Base-by-base conservation (phyloP, 2,888 invertebrate species). In the Tachina fera region DNA sequence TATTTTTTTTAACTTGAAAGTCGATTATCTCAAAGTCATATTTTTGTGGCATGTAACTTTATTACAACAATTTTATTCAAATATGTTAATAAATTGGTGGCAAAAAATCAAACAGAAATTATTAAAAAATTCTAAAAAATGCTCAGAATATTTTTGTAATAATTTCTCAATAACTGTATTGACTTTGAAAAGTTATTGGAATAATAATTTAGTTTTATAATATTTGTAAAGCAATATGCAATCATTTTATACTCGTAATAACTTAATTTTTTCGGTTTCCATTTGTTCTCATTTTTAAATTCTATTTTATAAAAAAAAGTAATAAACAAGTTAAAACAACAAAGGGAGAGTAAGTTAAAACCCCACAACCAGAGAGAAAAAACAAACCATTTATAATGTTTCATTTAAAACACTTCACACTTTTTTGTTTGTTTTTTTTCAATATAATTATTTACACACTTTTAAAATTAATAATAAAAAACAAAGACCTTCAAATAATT, bases 401-500 rank as follows among this genome's bases (percentile, higher is more conserved):
- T 72, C n/a, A 45, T 47, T 58, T 45, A n/a, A 72, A 72, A 9
- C 47, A 60, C 49, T 49, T 72, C 11, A 43, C 16, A 16, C 16
- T 47, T 31, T 31, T 31, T 31, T 31, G 2, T 31, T 31, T 72
- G n/a, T 60, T 72, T 60, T 41, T 16, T 41, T 61, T n/a, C n/a
- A 61, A 41, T 11, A 19, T 43, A 61, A 61, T 60, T 31, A 1
- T 19, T 70, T 19, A 8, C 39, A 61, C 43, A 72, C 43, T 47
- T 61, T 16, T 9, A 19, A 49, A 47, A 49, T n/a, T n/a, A n/a
- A n/a, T n/a, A n/a, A 60, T 6, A 8, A 16, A n/a, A 72, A 9
- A 49, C 31, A 71, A 60, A 74, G 60, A 74, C 72, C 72, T 74
- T 74, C 60, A 61, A 49, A 49, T 19, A 39, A 39, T 49, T 74